Conservation (phyloP, 2,888 invertebrate species). For the Uloborus plumipes region DNA sequence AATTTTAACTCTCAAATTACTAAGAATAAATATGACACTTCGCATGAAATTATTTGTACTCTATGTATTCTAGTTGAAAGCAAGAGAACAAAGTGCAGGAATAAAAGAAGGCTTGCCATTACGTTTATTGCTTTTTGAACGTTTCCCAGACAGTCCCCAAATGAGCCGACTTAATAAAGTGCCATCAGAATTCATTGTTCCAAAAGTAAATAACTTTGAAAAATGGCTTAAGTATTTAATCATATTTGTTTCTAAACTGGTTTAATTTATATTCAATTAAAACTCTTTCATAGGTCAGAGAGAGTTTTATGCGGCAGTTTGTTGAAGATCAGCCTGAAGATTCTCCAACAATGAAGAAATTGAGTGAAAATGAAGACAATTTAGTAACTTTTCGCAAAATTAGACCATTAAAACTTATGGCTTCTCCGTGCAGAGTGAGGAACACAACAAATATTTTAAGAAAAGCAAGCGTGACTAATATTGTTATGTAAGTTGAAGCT, state of each 20-base stretch:
- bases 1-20: no score
- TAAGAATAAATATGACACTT: no score
- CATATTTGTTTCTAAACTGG: neutral
- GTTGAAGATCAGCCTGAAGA: conserved; percentile 78
- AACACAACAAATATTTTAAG: conserved; percentile 82
- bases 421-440: conserved; percentile 85
- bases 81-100: conserved; percentile 97
- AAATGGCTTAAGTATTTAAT: neutral
- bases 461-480: conserved; percentile 85
- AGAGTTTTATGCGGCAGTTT: conserved; percentile 99
- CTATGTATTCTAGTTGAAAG: conserved; percentile 77
- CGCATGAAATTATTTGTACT: no score
- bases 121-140: conserved; percentile 91
- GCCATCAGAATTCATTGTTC: conserved; percentile 79
- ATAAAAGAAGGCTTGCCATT: conserved; percentile 96
- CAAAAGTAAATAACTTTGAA: conserved; percentile 70
- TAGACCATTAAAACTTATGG: conserved; percentile 77
- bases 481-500: conserved; percentile 81
- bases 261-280: no score
- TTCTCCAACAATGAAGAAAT: conserved; percentile 64
- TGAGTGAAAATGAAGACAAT: conserved; percentile 54
- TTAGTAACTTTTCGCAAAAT: conserved; percentile 66
- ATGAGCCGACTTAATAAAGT: conserved; percentile 97
- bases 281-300: conserved; percentile 79
- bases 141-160: conserved; percentile 98